Evolutionary conservation across 2,888 invertebrate species (phyloP).

Genomic region (Agonum fuliginosum): DNA sequence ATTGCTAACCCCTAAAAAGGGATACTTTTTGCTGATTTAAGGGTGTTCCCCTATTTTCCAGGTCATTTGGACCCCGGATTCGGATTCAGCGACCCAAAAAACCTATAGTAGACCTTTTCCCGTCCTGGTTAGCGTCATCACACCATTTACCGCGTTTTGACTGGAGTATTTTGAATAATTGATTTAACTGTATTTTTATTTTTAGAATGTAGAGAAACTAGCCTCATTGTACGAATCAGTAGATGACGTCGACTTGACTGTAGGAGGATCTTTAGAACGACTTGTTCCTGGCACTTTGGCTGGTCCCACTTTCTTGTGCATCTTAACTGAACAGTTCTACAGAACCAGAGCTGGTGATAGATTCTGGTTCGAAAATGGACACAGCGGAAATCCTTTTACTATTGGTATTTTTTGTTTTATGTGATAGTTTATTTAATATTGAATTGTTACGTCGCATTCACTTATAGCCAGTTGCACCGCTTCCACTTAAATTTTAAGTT

Average conservation of each 20-base stretch:
- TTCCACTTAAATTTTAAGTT: no score
- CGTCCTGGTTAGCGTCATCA: no score
- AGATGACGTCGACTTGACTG: constrained; percentile 90
- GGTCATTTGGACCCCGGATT: no score
- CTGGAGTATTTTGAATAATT: neutral
- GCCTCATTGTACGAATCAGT: constrained; percentile 80
- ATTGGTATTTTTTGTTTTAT: neutral
- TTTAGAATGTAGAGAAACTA: constrained; percentile 80
- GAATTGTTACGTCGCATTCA: no score
- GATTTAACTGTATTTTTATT: constrained; percentile 56
- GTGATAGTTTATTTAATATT: neutral
- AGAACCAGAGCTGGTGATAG: constrained; percentile 90
- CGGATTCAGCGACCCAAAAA: no score
- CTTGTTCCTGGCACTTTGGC: constrained; percentile 85
- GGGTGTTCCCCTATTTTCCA: no score
- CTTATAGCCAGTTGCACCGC: no score
- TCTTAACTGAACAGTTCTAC: constrained; percentile 91
- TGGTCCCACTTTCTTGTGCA: constrained; percentile 92
- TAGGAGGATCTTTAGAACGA: constrained; percentile 87
- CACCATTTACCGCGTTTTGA: no score
- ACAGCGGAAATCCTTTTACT: constrained; percentile 35
- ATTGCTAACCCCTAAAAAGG: no score
- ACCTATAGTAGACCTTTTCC: no score
- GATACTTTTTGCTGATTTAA: no score
- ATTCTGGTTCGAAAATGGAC: constrained; percentile 68